Evolutionary conservation across 2,113 vertebrate genomes (phyloP), one percentile per base, ranked within the genome.

Genomic region (Sorex araneus): DNA sequence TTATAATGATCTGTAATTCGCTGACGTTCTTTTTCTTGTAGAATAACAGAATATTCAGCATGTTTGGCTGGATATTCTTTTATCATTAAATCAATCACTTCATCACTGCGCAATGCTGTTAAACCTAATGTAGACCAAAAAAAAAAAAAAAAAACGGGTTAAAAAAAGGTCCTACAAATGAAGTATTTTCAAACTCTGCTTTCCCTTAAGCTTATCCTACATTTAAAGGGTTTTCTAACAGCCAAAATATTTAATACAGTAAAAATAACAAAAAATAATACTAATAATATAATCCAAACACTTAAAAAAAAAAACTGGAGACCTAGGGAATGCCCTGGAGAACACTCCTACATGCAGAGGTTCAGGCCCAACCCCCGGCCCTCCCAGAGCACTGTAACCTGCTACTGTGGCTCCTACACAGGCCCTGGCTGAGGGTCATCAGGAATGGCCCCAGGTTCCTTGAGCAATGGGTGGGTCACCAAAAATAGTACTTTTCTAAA

Each of bases 51-150:
- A 97, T 99, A 99, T 83, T 99, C 99, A 0, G 99, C 98, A 82
- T 99, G 99, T 94, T 99, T 99, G 95, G 97, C 97, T 81, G 99
- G 99, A 93, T 99, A 99, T 95, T 99, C 99, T 95, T 99, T 99
- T 97, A 99, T 99, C 99, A 99, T 99, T 93, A 99, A 98, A 97
- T 99, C 99, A 90, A 99, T 99, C 73, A 99, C 99, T 97, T 99
- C 99, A 96, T 99, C 99, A 79, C 99, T 99, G 79, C 99, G 98
- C 93, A 99, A 97, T 87, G 99, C 99, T 32, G 99, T 99, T 78
- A 99, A 97, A 94, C 99, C 99, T 66, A 66, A 28, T 95, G 90
- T 47, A 96, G 73, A 94, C 30, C 23, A 50, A 95, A 80, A 96
- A 85, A 91, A 69, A 60, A 81, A 94, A 79, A n/a, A n/a, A n/a